Evolutionary conservation across 2,113 vertebrate species (phyloP).

Genomic region (Brachirus orientalis): DNA sequence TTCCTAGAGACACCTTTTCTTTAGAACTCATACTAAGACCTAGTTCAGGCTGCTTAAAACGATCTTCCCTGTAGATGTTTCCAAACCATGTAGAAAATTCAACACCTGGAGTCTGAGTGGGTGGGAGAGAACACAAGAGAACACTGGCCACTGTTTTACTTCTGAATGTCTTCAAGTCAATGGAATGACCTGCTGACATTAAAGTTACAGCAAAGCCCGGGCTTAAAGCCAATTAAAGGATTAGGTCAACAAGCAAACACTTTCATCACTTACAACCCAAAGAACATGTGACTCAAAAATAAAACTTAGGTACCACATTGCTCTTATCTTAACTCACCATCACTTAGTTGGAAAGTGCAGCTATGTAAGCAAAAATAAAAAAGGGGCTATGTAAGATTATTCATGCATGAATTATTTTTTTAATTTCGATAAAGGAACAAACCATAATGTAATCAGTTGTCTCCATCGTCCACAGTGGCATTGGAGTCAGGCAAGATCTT

Average conservation of each 20-base stretch:
- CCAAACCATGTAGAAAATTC: slow-evolving; percentile 55
- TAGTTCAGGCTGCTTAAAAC: slow-evolving; percentile 65
- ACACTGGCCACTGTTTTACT: not conserved
- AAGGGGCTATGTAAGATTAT: no score
- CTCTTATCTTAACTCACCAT: no score
- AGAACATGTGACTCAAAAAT: slow-evolving; percentile 9
- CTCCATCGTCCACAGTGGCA: no score
- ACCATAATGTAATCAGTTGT: no score
- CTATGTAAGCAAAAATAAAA: no score
- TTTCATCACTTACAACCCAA: slow-evolving; percentile 40
- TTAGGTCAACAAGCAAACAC: slow-evolving; percentile 40
- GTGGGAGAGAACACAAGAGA: slow-evolving; percentile 16
- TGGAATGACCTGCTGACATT: slow-evolving; percentile 42
- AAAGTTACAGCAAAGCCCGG: slow-evolving; percentile 49
- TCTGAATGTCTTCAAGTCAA: slow-evolving; percentile 23
- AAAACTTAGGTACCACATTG: not conserved
- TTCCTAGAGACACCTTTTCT: slow-evolving; percentile 20
- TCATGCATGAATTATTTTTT: no score
- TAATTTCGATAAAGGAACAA: no score
- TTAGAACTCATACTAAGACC: slow-evolving; percentile 37
- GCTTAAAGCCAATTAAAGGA: slow-evolving; percentile 62
- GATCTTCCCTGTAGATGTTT: slow-evolving; percentile 68
- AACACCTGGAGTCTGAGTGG: slow-evolving; percentile 55
- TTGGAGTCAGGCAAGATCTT: no score
- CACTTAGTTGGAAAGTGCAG: no score